These are phyloP conservation scores for Coenonympha glycerion DNA, from an alignment of 2,888 invertebrate genomes.

Conservation along the genomic window DNA sequence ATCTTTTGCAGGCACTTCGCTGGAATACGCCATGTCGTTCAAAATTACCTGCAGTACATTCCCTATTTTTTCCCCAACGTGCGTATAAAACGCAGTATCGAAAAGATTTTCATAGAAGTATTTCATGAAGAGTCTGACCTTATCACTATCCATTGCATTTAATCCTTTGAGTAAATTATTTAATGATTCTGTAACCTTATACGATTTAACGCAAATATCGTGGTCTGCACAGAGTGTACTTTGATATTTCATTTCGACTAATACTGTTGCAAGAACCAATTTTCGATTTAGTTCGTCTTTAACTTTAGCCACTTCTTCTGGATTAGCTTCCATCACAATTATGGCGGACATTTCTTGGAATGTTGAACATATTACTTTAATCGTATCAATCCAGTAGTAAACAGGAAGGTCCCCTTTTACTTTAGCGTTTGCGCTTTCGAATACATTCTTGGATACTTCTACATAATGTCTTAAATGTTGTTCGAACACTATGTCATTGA, in stretches of 20 bases:
- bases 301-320: conserved; percentile 30
- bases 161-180: conserved; percentile 38
- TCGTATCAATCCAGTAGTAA: conserved; percentile 42
- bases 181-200: conserved; percentile 43
- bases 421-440: conserved; percentile 36
- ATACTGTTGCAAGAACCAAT: conserved; percentile 36
- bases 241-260: conserved; percentile 45
- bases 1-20: conserved; percentile 41
- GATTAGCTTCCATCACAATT: conserved; percentile 32
- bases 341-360: conserved; percentile 41
- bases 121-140: conserved; percentile 37
- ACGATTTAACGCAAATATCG: conserved; percentile 40
- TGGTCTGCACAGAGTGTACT: conserved; percentile 43
- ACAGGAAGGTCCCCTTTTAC: conserved; percentile 31
- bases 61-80: conserved; percentile 38
- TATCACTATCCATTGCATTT: conserved; percentile 33
- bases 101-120: conserved; percentile 34
- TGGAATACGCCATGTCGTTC: conserved; percentile 51
- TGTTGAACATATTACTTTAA: conserved; percentile 49
- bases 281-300: conserved; percentile 26
- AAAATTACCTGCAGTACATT: conserved; percentile 48
- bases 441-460: conserved; percentile 36
- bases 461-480: conserved; percentile 36
- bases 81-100: conserved; percentile 40
- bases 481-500: conserved; percentile 12